Base-by-base conservation (phyloP, 2,888 invertebrate species). In the Hypercompe scribonia region DNA sequence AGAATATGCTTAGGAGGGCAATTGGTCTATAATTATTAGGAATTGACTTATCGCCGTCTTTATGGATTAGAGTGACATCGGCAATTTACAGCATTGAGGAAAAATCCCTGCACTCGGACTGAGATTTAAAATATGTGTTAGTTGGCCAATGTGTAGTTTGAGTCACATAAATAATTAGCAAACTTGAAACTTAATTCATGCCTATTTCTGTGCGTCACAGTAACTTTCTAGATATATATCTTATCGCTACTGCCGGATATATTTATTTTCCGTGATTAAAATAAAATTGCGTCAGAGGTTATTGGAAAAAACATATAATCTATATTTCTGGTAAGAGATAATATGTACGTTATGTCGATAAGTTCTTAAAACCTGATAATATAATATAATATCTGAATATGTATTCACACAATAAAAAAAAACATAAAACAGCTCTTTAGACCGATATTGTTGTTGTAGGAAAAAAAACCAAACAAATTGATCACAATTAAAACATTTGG, bases 201-300 rank as follows among this genome's bases (percentile, higher is more conserved):
- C 39, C 39, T 50, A 50, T 34, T 36, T 50, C 67, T 46, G 31
- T 46, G 34, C 77, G 72, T 73, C 76, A 78, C 84, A 72, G 71
- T 77, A 78, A 83, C 81, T 87, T 87, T 87, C 84, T 84, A 84
- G 75, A 73, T 42, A 73, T 78, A 81, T 87, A 87, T 88, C 89
- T 87, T 88, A 89, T 87, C 87, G 80, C 64, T 63, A 71, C 69
- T 82, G 78, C 85, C 83, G 78, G 71, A 68, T 77, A 78, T 77
- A 77, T 80, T 79, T 80, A 77, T 80, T 79, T 80, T 80, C 78
- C 74, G 73, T 79, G 75, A 76, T 78, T 76, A 65, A 82, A 78
- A 74, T 77, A 77, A 68, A 65, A 65, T 39, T 39, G 39, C 18
- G 28, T 33, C 24, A 54, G 18, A 46, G n/a, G 24, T 31, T 34